Evolutionary conservation across 2,797 vertebrate species (phyloP), one percentile per base, ranked within the genome.

Genomic region (Capromys pilorides): DNA sequence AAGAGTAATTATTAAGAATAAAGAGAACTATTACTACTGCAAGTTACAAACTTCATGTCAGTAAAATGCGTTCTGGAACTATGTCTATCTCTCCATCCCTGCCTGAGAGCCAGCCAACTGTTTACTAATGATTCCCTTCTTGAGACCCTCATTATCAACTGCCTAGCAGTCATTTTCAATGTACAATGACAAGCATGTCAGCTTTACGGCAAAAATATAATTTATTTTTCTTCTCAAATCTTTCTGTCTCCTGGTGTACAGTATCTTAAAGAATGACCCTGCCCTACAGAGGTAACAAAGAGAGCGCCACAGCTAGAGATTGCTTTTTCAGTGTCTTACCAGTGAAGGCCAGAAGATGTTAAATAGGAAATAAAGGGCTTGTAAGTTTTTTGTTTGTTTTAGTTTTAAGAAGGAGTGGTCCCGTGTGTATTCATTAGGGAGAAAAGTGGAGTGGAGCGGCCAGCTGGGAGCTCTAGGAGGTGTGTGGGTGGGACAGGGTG

Each of bases 81-180:
- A 28, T 54, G 45, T 71, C 18, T 21, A 54, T 57, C 10, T 6
- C 19, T 61, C 6, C 14, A 13, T 7, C 24, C 18, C 51, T 31
- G 10, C 26, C 39, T 5, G 45, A 84, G 67, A 93, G 66, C 28
- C 36, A 39, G 71, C 39, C 91, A 71, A 66, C 26, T 86, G 86
- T 83, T 67, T 86, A 77, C 69, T 51, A 91, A 12, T 59, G 59
- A 18, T 31, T 73, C 18, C n/a, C 39, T 86, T 51, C 59, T 69
- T 71, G 64, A 91, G 73, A 80, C 36, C 41, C 59, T 93, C 62
- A 71, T 26, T 91, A 75, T 83, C 77, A 95, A 36, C 36, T 92
- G 28, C 41, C 59, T 92, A 66, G 39, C 51, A 85, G 69, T 89
- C 78, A 84, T 89, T 69, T 80, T 73, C 79, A 39, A 54, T 84